Evolutionary conservation across 2,888 invertebrate genomes (phyloP).

Genomic region (Pogonocherus hispidulus): DNA sequence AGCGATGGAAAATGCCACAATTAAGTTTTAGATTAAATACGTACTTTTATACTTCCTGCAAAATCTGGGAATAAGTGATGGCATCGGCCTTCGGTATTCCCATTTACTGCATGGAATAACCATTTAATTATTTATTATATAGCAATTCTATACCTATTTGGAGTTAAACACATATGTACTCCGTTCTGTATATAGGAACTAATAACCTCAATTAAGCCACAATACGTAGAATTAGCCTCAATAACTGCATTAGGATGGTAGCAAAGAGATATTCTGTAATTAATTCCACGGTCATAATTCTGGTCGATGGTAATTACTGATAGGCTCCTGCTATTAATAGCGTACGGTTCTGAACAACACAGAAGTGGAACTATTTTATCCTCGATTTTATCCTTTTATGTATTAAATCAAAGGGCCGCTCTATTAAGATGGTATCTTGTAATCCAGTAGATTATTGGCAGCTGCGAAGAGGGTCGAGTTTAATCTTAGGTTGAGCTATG

Average conservation of each 20-base stretch:
- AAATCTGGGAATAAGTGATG: too few relatives aligned
- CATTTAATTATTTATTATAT: too few relatives aligned
- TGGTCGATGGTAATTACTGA: constrained; percentile 3
- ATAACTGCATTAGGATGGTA: not conserved
- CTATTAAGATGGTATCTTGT: constrained; percentile 10
- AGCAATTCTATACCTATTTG: too few relatives aligned
- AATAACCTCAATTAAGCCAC: not conserved
- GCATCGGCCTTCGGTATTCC: too few relatives aligned
- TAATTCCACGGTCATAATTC: constrained; percentile 4
- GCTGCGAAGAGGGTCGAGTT: constrained; percentile 7
- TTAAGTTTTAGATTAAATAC: too few relatives aligned
- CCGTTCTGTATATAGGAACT: too few relatives aligned
- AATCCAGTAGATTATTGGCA: constrained; percentile 19
- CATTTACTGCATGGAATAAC: too few relatives aligned
- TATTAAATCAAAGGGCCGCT: constrained; percentile 18
- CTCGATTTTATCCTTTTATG: constrained; percentile 14
- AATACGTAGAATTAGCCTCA: not conserved
- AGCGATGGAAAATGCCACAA: too few relatives aligned
- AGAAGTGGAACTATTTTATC: constrained; percentile 6
- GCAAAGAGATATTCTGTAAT: constrained; percentile 4
- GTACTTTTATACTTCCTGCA: too few relatives aligned
- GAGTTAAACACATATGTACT: too few relatives aligned
- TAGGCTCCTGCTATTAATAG: constrained; percentile 1
- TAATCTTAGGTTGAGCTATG: constrained; percentile 6
- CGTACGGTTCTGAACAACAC: not conserved